These are phyloP conservation scores for Synanthedon myopaeformis DNA, from an alignment of 2,888 invertebrate species.

Conservation along the genomic window DNA sequence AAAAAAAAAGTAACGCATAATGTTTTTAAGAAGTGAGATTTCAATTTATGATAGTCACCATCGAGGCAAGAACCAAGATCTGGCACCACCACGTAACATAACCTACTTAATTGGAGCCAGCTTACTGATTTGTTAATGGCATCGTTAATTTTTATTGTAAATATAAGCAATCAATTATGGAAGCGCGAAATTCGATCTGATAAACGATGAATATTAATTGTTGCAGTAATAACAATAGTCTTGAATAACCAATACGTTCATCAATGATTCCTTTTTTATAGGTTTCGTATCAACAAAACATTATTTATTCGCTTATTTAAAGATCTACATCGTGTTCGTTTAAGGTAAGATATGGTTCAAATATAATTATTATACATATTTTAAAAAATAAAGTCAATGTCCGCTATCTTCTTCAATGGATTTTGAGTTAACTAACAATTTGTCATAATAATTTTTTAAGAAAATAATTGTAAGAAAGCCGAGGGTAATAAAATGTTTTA, in stretches of 20 bases:
- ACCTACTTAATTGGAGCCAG: constrained; percentile 52
- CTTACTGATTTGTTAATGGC: constrained; percentile 58
- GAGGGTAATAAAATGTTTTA: no score
- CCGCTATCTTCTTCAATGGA: no score
- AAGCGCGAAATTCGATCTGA: background rate
- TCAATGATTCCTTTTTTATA: background rate
- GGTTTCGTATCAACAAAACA: background rate
- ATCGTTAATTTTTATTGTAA: constrained; percentile 47
- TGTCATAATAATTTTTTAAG: no score
- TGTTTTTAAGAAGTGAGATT: constrained; percentile 26
- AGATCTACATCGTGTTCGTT: no score
- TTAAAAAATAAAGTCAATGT: no score
- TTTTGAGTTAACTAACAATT: no score
- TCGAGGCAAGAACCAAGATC: constrained; percentile 20
- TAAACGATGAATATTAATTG: background rate
- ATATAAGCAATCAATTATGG: constrained; percentile 26
- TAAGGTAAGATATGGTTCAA: no score
- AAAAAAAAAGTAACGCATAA: background rate
- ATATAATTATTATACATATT: no score
- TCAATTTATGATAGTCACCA: constrained; percentile 46
- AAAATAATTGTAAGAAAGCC: no score
- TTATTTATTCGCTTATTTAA: no score
- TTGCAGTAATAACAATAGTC: background rate
- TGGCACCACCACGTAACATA: constrained; percentile 34
- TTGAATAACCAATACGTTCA: background rate